Base-by-base conservation (phyloP, 1,140 invertebrate species). In the Lepidurus couesii region DNA sequence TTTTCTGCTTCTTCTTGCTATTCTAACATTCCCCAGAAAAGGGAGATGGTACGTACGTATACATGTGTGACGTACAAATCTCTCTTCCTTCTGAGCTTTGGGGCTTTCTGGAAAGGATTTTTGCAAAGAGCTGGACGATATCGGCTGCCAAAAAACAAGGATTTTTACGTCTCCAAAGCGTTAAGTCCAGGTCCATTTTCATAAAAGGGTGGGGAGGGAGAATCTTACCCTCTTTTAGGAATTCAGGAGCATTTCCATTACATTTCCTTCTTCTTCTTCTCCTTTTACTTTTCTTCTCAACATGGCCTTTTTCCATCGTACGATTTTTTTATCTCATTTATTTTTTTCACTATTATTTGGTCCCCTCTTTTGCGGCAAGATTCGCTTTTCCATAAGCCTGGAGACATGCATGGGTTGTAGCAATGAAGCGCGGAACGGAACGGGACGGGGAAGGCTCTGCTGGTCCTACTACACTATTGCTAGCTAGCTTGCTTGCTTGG, bases 361-460 rank as follows among this genome's bases (percentile, higher is more conserved):
- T 34, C 21, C 53, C 53, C 21, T 65, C 53, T 65, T 65, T 65
- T 65, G 53, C n/a, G 8, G 21, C 53, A 65, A 65, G 53, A 65
- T 65, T 65, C 53, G 53, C 53, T 65, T 65, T 65, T 65, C 53
- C 53, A 65, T 16, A 65, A 65, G 53, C 53, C 53, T 21, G 16
- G 8, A 21, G 16, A 65, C 53, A 65, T 65, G 53, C 53, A 65
- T 65, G 53, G 53, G 53, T 16, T 65, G 53, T 65, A 65, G 53
- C 53, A 65, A 65, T 65, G 53, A 65, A 65, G 9, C 21, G 21
- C 53, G 53, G 16, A 34, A 34, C 16, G 53, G 53, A 65, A 65
- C 53, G 2, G 53, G 13, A 47, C 45, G 45, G 45, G 16, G 10
- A 16, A 65, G 53, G 16, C 53, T 65, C 53, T 11, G 21, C 47